A percentile compares a stretch with the other conserved stretches of the same genome.
Conservation (phyloP, 92 coral and sea anemone species). For the Parazoanthus darwini region DNA sequence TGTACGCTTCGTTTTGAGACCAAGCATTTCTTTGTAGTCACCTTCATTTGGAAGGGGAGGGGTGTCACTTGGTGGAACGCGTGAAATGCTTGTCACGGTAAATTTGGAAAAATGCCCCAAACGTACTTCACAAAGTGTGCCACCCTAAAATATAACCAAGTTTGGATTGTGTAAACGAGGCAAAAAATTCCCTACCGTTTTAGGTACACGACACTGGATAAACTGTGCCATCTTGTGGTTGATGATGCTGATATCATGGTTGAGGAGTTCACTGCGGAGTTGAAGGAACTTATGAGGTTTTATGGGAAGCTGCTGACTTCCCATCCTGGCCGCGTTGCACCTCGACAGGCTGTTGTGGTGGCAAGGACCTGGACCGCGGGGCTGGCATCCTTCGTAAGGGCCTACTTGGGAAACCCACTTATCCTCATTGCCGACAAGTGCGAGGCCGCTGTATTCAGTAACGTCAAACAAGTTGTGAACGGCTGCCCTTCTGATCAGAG, state of each 20-base stretch:
- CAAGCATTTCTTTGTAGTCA: no score
- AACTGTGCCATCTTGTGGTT: slow-evolving; percentile 84
- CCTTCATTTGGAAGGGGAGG: no score
- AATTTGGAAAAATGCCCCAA: no score
- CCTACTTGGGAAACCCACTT: slow-evolving; percentile 88
- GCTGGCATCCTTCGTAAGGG: slow-evolving; percentile 78
- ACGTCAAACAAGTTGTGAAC: slow-evolving; percentile 70
- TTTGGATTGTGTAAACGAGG: no score
- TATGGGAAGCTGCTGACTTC: slow-evolving; percentile 74
- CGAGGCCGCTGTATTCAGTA: slow-evolving; percentile 82
- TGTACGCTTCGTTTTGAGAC: no score
- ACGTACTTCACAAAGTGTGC: no score
- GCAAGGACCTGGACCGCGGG: slow-evolving; percentile 88
- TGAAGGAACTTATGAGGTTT: slow-evolving; percentile 86
- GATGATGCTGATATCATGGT: slow-evolving; percentile 88
- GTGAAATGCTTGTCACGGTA: no score
- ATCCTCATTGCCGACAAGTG: slow-evolving; percentile 72
- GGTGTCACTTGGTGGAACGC: no score
- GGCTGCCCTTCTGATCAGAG: slow-evolving; percentile 63
- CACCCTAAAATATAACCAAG: no score
- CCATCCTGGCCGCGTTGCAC: slow-evolving; percentile 77
- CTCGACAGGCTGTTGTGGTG: slow-evolving; percentile 85
- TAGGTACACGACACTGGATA: slow-evolving; percentile 66
- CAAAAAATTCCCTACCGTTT: background rate
- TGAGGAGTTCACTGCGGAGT: slow-evolving; percentile 77